Conservation (phyloP, 2,113 vertebrate genomes). For the Galbula dea region DNA sequence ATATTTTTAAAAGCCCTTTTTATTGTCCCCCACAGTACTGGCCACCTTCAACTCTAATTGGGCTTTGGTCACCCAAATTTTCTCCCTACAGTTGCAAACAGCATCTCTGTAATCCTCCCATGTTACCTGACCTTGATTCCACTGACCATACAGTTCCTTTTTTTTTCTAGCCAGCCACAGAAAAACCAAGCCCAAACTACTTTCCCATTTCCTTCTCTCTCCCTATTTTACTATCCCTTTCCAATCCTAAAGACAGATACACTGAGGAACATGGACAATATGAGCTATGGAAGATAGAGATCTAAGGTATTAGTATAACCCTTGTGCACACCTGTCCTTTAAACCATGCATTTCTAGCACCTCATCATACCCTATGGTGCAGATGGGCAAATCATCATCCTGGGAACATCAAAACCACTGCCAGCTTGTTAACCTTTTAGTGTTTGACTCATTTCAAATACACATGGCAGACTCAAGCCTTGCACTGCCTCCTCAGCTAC, state of each 20-base stretch:
- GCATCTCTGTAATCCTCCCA: too few species aligned
- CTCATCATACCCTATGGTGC: background rate
- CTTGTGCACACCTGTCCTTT: fast-evolving
- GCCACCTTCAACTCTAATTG: too few species aligned
- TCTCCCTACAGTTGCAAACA: too few species aligned
- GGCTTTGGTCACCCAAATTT: too few species aligned
- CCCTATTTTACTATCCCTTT: background rate
- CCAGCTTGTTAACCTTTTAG: background rate
- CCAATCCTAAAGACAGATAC: background rate
- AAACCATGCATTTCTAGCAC: background rate
- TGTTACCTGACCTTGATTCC: too few species aligned
- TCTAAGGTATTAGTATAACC: background rate
- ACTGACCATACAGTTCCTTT: too few species aligned
- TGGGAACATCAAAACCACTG: fast-evolving
- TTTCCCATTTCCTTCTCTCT: fast-evolving
- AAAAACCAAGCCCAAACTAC: background rate
- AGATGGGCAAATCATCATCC: background rate
- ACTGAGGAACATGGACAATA: background rate
- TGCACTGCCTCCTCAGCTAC: background rate
- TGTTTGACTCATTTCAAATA: background rate
- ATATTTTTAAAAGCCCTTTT: too few species aligned
- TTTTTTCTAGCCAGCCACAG: background rate
- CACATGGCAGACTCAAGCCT: background rate
- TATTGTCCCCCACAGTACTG: too few species aligned
- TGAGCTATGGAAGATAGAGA: background rate